Evolutionary conservation across 2,888 invertebrate species (phyloP), one percentile per base, ranked within the genome.

Genomic region (Alentia gelatinosa): DNA sequence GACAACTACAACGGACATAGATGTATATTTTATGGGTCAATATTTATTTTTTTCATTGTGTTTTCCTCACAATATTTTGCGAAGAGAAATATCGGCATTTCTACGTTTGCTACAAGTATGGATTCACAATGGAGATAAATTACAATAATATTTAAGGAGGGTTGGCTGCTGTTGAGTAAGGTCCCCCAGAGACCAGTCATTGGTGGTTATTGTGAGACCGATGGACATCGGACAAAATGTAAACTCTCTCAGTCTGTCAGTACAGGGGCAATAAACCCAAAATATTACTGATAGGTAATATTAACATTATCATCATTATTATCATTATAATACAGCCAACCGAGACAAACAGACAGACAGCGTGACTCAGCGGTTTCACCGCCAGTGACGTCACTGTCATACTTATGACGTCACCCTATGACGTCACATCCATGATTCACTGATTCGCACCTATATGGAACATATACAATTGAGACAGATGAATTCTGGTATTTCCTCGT

Each of bases 41-140:
- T 84, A 84, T 84, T 84, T 84, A 84, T 84, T 84, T 79, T 79
- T 84, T 84, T 84, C 84, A 84, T 84, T 84, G n/a, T 84, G 30
- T 75, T 7, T 84, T 30, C 47, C 42, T 84, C 42, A 84, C 84
- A 84, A 40, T n/a, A 84, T 39, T 42, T 84, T 40, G 40, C 47
- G 42, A 42, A 84, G 84, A 42, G 42, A 84, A 84, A 84, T 84
- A 26, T 42, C 26, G 84, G 84, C 84, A 84, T 40, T 42, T 84
- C 84, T 84, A 84, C 84, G 84, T 84, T 15, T n/a, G 84, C 84
- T 84, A 84, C 47, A 79, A 39, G 79, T 74, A 74, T 74, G 12
- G 74, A 74, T 33, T 37, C 37, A 79, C 79, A 84, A 84, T 84
- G 84, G 39, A 75, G 75, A 84, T 84, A 84, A 84, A 84, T 84